Evolutionary conservation across 2,113 vertebrate genomes (phyloP).

Genomic region (Oryzias celebensis): DNA sequence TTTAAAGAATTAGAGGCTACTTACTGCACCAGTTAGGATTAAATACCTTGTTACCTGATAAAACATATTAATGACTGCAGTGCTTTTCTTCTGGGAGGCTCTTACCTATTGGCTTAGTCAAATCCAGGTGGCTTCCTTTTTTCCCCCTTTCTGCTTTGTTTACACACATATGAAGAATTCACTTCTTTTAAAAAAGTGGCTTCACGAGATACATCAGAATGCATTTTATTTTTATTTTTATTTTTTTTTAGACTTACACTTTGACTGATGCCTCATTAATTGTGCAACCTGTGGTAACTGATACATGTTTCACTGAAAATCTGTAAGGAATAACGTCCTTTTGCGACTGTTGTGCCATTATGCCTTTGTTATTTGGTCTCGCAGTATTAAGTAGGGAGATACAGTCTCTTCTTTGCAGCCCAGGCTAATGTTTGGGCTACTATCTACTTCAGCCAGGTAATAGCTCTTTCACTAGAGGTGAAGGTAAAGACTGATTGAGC

Average conservation of each 20-base stretch:
- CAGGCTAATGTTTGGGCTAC: slow-evolving; percentile 57
- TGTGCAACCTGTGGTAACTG: background rate
- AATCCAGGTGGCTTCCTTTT: too few relatives aligned
- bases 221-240: too few relatives aligned
- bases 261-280: background rate
- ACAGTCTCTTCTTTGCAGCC: slow-evolving; percentile 38
- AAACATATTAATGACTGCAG: too few relatives aligned
- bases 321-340: background rate
- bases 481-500: slow-evolving; percentile 75
- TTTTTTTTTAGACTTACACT: background rate
- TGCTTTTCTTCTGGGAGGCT: too few relatives aligned
- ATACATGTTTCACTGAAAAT: slow-evolving; percentile 1
- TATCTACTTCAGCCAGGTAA: slow-evolving; percentile 71
- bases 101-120: too few relatives aligned
- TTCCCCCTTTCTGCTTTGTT: too few relatives aligned
- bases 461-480: slow-evolving; percentile 65
- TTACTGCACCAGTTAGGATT: too few relatives aligned
- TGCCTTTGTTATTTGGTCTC: slow-evolving; percentile 36
- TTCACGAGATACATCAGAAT: too few relatives aligned
- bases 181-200: too few relatives aligned
- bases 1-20: too few relatives aligned
- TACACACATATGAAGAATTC: too few relatives aligned
- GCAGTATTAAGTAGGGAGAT: slow-evolving; percentile 13
- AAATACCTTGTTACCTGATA: too few relatives aligned
- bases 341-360: slow-evolving; percentile 13